phyloP scores from a whole-genome alignment of 2,113 vertebrate genomes.

The Rhynchomys soricoides region DNA sequence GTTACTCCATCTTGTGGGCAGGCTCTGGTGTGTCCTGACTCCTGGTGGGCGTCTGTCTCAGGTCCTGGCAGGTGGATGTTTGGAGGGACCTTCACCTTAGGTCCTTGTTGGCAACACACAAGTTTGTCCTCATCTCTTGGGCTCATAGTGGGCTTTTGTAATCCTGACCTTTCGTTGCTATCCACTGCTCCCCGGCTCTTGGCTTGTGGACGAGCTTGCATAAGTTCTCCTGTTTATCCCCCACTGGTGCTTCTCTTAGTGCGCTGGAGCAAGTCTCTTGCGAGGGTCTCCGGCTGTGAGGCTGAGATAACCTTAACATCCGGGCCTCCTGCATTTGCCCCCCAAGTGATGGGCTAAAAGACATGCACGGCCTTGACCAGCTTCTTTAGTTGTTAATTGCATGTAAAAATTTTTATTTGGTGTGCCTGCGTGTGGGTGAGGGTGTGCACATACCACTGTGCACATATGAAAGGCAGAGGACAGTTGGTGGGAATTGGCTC shows the following conservation, averaged over 20 bases:
- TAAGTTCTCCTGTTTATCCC: neutral
- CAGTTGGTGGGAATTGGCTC: neutral
- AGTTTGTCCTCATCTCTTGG: neutral
- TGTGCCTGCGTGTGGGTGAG: neutral
- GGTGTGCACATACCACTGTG: too few relatives aligned
- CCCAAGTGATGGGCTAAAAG: neutral
- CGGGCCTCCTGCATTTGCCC: neutral
- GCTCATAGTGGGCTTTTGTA: neutral
- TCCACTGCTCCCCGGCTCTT: neutral
- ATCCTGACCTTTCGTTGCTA: neutral
- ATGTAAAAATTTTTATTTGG: neutral
- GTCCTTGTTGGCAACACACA: rapidly evolving
- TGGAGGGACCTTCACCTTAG: neutral
- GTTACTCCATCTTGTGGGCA: neutral
- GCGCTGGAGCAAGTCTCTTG: neutral
- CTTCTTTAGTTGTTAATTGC: neutral
- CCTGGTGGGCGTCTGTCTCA: neutral
- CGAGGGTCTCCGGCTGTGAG: neutral
- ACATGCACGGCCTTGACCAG: too few relatives aligned
- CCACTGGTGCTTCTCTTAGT: neutral
- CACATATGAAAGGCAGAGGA: neutral
- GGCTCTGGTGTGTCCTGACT: too few relatives aligned
- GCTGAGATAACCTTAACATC: neutral
- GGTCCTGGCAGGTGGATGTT: neutral
- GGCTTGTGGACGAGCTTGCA: neutral